Base-by-base conservation (phyloP, 2,888 invertebrate species). In the Metopia argyrocephala region DNA sequence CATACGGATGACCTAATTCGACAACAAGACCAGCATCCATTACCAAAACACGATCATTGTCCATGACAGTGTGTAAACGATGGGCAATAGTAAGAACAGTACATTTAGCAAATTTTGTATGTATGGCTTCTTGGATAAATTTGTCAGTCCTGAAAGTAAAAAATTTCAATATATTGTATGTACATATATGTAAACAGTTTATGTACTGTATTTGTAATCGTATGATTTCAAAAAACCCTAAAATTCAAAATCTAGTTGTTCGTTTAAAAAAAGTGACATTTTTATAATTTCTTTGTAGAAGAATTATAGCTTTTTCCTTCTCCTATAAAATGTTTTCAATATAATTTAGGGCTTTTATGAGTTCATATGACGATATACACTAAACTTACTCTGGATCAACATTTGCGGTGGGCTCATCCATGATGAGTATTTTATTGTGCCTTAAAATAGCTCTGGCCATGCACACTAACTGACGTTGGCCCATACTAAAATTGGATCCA, bases 51-150 rank as follows among this genome's bases (percentile, higher is more conserved):
- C 94, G 92, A 89, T 97, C 96, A 2, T 95, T 95, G 89, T 97
- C 97, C 91, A 98, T 97, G 38, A 98, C 95, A 0, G 97, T 97
- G 89, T 97, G 94, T 79, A 98, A 91, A 2, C 97, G 93, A 91
- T 98, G 97, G 3, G 97, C 97, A 7, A 98, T 96, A 0, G 97
- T 97, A n/a, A 98, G 89, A 2, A 97, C 97, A 0, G 97, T 97
- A 89, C 96, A 97, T 31, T 94, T 91, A 0, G 92, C 91, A 89
- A 97, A 97, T 87, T 95, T 94, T 46, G 92, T 93, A 69, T 96
- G 92, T 50, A 97, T 96, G 0, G 96, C 95, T 85, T 93, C 93
- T 89, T 97, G 97, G 84, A 97, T 97, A 46, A 97, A 89, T 12
- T 93, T 92, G 87, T 97, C 97, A n/a, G 97, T 97, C 85, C 94